phyloP scores from a whole-genome alignment of 2,888 invertebrate species.

The Dasysyrphus albostriatus region DNA sequence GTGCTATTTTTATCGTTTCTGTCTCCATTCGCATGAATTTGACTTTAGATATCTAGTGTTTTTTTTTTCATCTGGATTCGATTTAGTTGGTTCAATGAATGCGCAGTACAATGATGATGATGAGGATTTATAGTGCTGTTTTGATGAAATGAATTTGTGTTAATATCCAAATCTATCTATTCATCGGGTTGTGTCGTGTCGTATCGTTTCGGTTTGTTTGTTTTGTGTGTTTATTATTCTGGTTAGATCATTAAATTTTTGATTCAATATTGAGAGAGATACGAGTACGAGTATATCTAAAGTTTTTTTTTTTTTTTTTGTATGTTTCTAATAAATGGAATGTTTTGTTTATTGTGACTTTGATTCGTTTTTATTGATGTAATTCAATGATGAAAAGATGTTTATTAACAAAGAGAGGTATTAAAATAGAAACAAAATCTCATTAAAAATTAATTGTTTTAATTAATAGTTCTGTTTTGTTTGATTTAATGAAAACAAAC shows the following conservation, averaged over 20 bases:
- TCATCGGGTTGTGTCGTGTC: conserved; percentile 7
- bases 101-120: conserved; percentile 7
- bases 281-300: background rate
- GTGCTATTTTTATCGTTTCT: conserved; percentile 69
- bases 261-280: conserved; percentile 68
- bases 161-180: conserved; percentile 6
- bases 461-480: conserved; percentile 7
- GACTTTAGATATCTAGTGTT: conserved; percentile 22
- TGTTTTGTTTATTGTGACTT: conserved; percentile 33
- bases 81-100: conserved; percentile 51
- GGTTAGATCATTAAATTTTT: conserved; percentile 71
- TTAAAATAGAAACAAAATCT: background rate
- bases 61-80: conserved; percentile 63
- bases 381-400: conserved; percentile 38
- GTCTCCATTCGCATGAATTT: background rate
- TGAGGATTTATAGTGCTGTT: conserved; percentile 26
- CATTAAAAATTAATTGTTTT: background rate
- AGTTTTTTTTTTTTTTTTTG: conserved; percentile 32
- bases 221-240: conserved; percentile 71
- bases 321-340: conserved; percentile 22
- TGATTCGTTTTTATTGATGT: conserved; percentile 41
- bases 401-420: background rate
- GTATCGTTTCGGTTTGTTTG: conserved; percentile 49
- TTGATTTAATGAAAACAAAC: background rate
- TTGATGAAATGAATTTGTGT: conserved; percentile 14